Evolutionary conservation across 1,140 invertebrate genomes (phyloP).

Genomic region (Cherax quadricarinatus): DNA sequence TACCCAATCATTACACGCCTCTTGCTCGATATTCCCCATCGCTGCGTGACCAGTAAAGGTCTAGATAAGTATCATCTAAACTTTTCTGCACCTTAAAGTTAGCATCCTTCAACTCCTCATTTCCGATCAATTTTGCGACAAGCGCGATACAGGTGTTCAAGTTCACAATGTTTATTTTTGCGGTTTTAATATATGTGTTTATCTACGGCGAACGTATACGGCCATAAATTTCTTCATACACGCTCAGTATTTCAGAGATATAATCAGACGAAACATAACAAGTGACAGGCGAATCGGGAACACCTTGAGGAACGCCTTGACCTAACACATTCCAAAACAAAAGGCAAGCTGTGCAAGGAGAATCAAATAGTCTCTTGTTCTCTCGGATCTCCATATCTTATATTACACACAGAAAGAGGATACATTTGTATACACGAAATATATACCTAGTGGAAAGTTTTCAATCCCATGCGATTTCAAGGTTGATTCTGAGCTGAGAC

Average conservation of each 20-base stretch:
- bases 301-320: conserved; percentile 1
- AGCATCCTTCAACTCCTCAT: too few relatives aligned
- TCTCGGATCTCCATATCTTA: conserved; percentile 21
- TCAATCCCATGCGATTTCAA: too few relatives aligned
- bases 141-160: too few relatives aligned
- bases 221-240: not conserved
- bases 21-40: not conserved
- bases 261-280: conserved; percentile 4
- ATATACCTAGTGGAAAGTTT: too few relatives aligned
- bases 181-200: too few relatives aligned
- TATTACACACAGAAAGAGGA: not conserved
- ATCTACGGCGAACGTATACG: not conserved
- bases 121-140: too few relatives aligned
- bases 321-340: conserved; percentile 59
- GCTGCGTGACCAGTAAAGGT: conserved; percentile 11
- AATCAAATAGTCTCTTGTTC: conserved; percentile 52
- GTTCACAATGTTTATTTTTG: too few relatives aligned
- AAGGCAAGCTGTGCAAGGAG: conserved; percentile 46
- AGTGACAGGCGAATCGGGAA: conserved; percentile 31
- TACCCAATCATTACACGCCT: conserved; percentile 14
- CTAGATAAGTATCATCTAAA: not conserved
- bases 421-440: conserved; percentile 1
- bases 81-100: too few relatives aligned
- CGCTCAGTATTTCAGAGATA: conserved; percentile 16
- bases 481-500: too few relatives aligned